These are phyloP conservation scores for Emesis furor DNA, from an alignment of 2,888 invertebrate species.

Conservation along the genomic window DNA sequence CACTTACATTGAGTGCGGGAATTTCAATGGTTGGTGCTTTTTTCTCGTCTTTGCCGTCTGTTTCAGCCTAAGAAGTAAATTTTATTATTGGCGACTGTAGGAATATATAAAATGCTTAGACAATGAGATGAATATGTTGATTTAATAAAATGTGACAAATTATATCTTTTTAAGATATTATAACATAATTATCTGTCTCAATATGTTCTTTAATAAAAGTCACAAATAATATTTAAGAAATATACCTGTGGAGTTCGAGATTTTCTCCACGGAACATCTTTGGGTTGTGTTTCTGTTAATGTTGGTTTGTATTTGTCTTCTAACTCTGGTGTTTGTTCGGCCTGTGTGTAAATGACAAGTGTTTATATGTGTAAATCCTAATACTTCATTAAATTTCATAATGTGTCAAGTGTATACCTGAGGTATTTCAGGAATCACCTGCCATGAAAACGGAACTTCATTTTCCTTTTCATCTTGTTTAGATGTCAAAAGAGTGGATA, in stretches of 20 bases:
- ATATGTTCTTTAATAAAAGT: background rate
- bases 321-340: slow-evolving; percentile 88
- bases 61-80: slow-evolving; percentile 89
- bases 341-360: slow-evolving; percentile 77
- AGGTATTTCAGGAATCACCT: slow-evolving; percentile 89
- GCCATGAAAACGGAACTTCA: slow-evolving; percentile 88
- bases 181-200: background rate
- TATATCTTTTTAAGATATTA: background rate
- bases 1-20: slow-evolving; percentile 82
- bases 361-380: background rate
- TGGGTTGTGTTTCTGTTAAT: slow-evolving; percentile 84
- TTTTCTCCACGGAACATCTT: slow-evolving; percentile 85
- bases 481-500: slow-evolving; percentile 82
- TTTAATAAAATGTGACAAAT: background rate
- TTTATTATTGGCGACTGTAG: slow-evolving; percentile 87
- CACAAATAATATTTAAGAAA: slow-evolving; percentile 19
- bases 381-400: slow-evolving; percentile 16
- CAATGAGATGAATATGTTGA: background rate
- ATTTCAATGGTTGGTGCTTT: slow-evolving; percentile 85
- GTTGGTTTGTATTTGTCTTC: slow-evolving; percentile 88
- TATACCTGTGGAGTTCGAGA: slow-evolving; percentile 87
- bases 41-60: slow-evolving; percentile 83
- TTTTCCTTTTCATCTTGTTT: slow-evolving; percentile 81
- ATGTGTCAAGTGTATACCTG: slow-evolving; percentile 82
- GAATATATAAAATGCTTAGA: slow-evolving; percentile 68